Base-by-base conservation (phyloP, 53 echinoderm and acorn worm genomes). In the Astropecten irregularis region DNA sequence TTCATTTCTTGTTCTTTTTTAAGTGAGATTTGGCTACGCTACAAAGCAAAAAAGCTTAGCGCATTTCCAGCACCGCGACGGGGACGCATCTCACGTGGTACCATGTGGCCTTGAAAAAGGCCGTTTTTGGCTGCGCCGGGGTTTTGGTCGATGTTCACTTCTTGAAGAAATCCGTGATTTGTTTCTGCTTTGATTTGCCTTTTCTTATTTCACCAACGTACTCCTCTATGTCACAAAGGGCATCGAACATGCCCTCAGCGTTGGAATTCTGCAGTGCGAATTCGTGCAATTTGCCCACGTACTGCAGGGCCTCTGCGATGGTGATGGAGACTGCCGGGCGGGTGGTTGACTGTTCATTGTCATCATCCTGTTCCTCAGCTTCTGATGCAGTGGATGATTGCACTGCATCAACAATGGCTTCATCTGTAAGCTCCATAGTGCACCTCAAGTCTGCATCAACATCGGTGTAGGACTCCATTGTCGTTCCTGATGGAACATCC, bases 221-320 rank as follows among this genome's bases (percentile, higher is more conserved):
- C 18, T 64, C 65, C 19, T 64, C n/a, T 2, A 64, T 2, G 65
- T 38, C 65, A 64, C 36, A 64, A 38, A 64, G 35, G 0, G n/a
- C 1, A 3, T 64, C 65, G 18, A 64, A n/a, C n/a, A n/a, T n/a
- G n/a, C n/a, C n/a, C n/a, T n/a, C n/a, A n/a, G n/a, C n/a, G n/a
- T n/a, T n/a, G 37, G 18, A 64, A 20, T 64, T 64, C 65, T 64
- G 65, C 0, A 64, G 65, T n/a, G 20, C 38, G 28, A 64, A 64
- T 2, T 64, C 38, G 1, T 20, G 65, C 38, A 64, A 64, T 4
- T 37, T 37, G 35, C 18, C 36, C 18, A 64, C 3, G 21, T 7
- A 18, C 9, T 35, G 18, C 36, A 18, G 35, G 38, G 38, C 65
- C 3, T 37, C 38, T 20, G 20, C 37, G 6, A 64, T 38, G n/a